phyloP scores from a whole-genome alignment of 2,797 vertebrate genomes.

The Pseudotriccus pelzelni region DNA sequence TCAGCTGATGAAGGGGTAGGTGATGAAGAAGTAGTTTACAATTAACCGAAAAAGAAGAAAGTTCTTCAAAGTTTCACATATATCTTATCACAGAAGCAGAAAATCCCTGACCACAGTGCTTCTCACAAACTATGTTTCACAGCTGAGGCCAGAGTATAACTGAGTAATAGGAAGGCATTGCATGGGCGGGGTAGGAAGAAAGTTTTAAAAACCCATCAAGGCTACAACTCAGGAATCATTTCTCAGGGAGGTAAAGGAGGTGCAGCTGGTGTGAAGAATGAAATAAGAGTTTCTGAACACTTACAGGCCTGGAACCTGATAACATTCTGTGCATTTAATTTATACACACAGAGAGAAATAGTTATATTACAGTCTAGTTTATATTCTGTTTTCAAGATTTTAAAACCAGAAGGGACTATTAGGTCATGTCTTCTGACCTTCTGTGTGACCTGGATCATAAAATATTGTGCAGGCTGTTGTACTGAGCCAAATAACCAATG shows the following conservation, averaged over 20 bases:
- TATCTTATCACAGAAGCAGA: not conserved
- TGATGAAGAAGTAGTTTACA: not conserved
- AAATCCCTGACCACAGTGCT: not conserved
- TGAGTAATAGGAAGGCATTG: not conserved
- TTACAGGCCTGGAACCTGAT: not conserved
- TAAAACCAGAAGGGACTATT: not conserved
- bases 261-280: not conserved
- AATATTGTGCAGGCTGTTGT: not conserved
- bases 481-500: not conserved
- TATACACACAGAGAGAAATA: not conserved
- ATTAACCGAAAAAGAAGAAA: not conserved
- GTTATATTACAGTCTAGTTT: not conserved
- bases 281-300: not conserved
- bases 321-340: not conserved
- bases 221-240: not conserved
- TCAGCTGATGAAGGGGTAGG: too few species aligned
- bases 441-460: not conserved
- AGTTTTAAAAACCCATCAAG: not conserved
- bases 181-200: not conserved
- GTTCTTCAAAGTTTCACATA: not conserved
- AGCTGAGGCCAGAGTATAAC: not conserved
- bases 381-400: not conserved
- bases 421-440: slow-evolving; percentile 7
- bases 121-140: not conserved
- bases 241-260: not conserved